Base-by-base conservation (phyloP, 64 coral and sea anemone species). In the Porites lutea region DNA sequence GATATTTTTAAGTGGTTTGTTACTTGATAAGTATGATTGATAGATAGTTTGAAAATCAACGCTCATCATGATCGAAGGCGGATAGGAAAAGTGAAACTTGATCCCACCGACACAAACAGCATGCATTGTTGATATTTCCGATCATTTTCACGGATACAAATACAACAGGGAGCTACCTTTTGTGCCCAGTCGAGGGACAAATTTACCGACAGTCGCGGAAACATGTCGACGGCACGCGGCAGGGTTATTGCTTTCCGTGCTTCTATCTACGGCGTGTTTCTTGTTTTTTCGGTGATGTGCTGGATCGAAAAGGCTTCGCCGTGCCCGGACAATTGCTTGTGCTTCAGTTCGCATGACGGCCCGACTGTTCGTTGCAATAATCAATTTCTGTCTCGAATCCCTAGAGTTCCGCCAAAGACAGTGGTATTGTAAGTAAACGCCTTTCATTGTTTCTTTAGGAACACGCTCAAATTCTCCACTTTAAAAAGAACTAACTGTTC, bases 281-380 rank as follows among this genome's bases (percentile, higher is more conserved):
- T 93, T 27, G 13, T 90, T 3, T 66, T 91, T n/a, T 48, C 79
- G 4, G 53, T 94, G 6, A 45, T 94, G 47, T 88, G 88, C 88
- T 83, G 94, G 2, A 19, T 79, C 52, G 58, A 23, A 18, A 65
- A 27, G 5, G 63, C 55, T 15, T 7, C 67, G 7, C 70, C 88
- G 50, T 97, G 95, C 50, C 95, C 95, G 16, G 73, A 90, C 48
- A 82, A 84, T 60, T 97, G 95, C 78, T 64, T 97, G 3, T 97
- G 95, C 60, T 97, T 91, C 83, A 47, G 92, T 23, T 88, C 95
- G 1, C 57, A 83, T 63, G 82, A 57, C 52, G 95, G 92, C 3
- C 95, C 95, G 20, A 97, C 92, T 19, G 95, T 97, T 22, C 67
- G 95, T 20, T 97, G 95, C 52, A 92, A 94, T 46, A 82, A 97